phyloP scores from a whole-genome alignment of 2,888 invertebrate species.

The Amaurobius ferox region DNA sequence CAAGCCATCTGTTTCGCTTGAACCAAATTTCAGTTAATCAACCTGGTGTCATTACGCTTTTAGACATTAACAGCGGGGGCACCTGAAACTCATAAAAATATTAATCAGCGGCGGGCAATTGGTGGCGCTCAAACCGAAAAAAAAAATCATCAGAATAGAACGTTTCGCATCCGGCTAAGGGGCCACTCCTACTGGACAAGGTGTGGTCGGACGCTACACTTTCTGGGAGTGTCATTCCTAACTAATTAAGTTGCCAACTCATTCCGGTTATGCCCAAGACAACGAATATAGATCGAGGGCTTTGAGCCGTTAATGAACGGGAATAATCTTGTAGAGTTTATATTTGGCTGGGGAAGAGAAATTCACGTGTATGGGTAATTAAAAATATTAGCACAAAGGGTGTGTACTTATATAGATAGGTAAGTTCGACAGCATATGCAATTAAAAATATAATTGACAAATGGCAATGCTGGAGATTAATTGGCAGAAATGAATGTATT shows the following conservation, averaged over 20 bases:
- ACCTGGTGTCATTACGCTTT: constrained; percentile 7
- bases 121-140: background rate
- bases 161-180: constrained; percentile 25
- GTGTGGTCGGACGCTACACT: constrained; percentile 25
- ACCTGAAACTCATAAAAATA: constrained; percentile 16
- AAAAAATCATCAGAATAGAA: background rate
- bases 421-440: background rate
- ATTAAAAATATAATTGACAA: constrained; percentile 9
- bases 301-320: constrained; percentile 45
- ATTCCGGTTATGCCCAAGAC: background rate
- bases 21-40: constrained; percentile 6
- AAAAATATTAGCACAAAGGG: constrained; percentile 13
- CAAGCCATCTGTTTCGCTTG: background rate
- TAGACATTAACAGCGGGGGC: constrained; percentile 15
- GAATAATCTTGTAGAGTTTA: background rate
- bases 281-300: constrained; percentile 42
- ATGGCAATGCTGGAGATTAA: background rate
- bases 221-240: constrained; percentile 48
- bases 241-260: constrained; percentile 64
- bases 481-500: background rate
- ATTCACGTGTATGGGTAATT: background rate
- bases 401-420: background rate
- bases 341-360: background rate
- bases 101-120: constrained; percentile 20
- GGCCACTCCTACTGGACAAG: constrained; percentile 25